Conservation (phyloP, 2,113 vertebrate species). For the Desmodus rotundus region DNA sequence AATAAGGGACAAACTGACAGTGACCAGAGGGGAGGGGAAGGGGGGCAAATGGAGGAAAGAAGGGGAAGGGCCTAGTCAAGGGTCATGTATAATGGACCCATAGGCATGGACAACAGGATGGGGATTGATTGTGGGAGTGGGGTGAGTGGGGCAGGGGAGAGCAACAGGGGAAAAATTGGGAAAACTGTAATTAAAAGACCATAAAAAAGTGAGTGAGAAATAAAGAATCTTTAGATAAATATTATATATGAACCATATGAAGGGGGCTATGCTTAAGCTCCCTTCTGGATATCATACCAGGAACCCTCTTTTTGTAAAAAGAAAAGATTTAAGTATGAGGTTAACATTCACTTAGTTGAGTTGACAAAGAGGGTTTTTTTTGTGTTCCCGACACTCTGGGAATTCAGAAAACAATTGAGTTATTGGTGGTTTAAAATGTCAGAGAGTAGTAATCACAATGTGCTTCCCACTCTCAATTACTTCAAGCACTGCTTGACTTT, state of each 20-base stretch:
- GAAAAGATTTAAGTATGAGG: conserved; percentile 14
- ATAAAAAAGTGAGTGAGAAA: background rate
- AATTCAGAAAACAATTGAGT: conserved; percentile 63
- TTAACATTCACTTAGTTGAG: conserved; percentile 25
- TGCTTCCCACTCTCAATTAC: conserved; percentile 47
- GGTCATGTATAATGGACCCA: too few species aligned
- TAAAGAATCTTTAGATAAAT: background rate
- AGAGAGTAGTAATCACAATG: conserved; percentile 19
- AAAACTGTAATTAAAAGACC: too few species aligned
- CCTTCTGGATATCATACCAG: background rate
- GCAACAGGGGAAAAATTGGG: too few species aligned
- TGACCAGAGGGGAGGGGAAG: too few species aligned
- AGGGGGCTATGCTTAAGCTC: background rate
- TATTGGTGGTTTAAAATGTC: conserved; percentile 54
- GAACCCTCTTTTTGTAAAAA: background rate
- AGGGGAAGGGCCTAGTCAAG: too few species aligned
- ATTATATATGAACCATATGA: background rate
- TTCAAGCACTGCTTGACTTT: conserved; percentile 37
- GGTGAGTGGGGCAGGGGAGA: too few species aligned
- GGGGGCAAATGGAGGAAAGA: too few species aligned
- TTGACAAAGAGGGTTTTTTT: conserved; percentile 35
- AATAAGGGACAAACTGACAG: too few species aligned
- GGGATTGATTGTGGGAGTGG: too few species aligned
- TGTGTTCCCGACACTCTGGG: conserved; percentile 26
- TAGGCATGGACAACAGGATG: too few species aligned